Base-by-base conservation (phyloP, 2,797 vertebrate genomes). In the Gobionotothen gibberifrons region DNA sequence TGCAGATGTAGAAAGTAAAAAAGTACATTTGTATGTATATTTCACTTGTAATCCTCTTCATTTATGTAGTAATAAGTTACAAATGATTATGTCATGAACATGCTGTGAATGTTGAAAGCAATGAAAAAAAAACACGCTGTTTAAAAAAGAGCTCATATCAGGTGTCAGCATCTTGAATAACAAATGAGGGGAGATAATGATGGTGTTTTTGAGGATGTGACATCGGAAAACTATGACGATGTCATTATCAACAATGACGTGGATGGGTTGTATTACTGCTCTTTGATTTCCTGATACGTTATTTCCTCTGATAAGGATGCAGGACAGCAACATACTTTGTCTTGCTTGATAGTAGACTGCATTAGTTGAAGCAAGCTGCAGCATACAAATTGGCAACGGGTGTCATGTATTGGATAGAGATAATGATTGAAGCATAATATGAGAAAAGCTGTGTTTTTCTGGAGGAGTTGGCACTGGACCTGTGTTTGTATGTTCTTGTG, bases 151-250 rank as follows among this genome's bases (percentile, higher is more conserved):
- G 4, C 32, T 71, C 51, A n/a, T 79, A 89, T 87, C 84, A 69
- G 48, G 43, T 64, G 48, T 56, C 17, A 65, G 3, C 15, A 85
- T 87, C 83, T 84, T 64, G 47, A 83, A 51, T 19, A 81, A 82
- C 76, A 74, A 58, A 68, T 22, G 68, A 32, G 14, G 61, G 22
- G 13, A 40, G 39, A 32, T 57, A 49, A 1, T n/a, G 61, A 58
- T 29, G 52, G 3, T 26, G 26, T 26, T 26, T 26, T 26, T 19
- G 42, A 42, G 10, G 22, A 19, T 42, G 59, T 60, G 61, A 63
- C 53, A 49, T 79, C 0, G 1, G 55, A 60, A 52, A 44, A 39
- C 17, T 21, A 55, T 40, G 72, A 76, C 62, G 51, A 62, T 17
- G 44, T 48, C 3, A 1, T 47, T 55, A 55, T 72, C 52, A 19